Evolutionary conservation across 1,140 invertebrate species (phyloP).

Genomic region (Paraescarpia echinospica): DNA sequence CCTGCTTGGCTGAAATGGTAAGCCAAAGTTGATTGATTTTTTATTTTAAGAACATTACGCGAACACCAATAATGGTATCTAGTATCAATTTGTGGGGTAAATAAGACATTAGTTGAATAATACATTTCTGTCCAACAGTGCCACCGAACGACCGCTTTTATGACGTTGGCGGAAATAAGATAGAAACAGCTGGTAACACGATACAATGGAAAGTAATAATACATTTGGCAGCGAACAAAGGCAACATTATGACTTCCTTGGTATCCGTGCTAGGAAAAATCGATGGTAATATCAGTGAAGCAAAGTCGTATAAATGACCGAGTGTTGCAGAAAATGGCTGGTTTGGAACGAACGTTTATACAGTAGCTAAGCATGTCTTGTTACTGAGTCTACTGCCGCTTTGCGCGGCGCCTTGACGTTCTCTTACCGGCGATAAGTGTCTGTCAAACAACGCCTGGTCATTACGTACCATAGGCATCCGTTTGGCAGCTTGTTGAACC

Average conservation of each 20-base stretch:
- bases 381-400: not conserved
- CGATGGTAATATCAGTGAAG: not conserved
- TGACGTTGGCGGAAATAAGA: not conserved
- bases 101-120: not conserved
- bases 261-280: not conserved
- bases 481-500: not conserved
- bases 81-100: not conserved
- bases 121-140: not conserved
- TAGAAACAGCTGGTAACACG: not conserved
- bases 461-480: not conserved
- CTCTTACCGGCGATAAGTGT: not conserved
- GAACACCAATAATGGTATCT: not conserved
- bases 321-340: not conserved
- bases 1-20: not conserved
- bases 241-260: not conserved
- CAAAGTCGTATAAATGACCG: not conserved
- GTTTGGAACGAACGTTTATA: not conserved
- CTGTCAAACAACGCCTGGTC: not conserved
- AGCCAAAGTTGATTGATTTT: not conserved
- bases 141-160: not conserved
- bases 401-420: not conserved
- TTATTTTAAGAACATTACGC: not conserved
- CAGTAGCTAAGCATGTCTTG: not conserved
- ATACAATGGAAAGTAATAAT: not conserved
- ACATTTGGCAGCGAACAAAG: not conserved